Base-by-base conservation (phyloP, 2,888 invertebrate genomes). In the Schrankia costaestrigalis region DNA sequence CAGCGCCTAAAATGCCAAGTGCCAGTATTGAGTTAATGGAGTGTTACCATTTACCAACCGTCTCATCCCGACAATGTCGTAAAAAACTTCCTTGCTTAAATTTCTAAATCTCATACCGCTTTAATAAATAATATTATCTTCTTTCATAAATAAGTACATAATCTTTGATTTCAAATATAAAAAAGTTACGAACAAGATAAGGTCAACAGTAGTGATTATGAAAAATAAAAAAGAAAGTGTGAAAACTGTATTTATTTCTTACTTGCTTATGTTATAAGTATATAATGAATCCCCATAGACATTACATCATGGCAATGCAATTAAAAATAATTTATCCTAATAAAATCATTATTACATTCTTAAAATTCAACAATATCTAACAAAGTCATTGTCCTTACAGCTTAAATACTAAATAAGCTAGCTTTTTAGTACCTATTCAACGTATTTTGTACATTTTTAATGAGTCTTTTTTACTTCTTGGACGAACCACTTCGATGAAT, bases 291-390 rank as follows among this genome's bases (percentile, higher is more conserved):
- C 63, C 74, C 67, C 63, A 62, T 62, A 63, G 37, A 54, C 58
- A 51, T 58, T 56, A 60, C 54, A 76, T 46, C 35, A 75, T 75
- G 72, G 76, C 73, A 71, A 73, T 72, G 68, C 57, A 73, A 64
- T 63, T 68, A 63, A 68, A 69, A 46, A 41, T 45, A 63, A 60
- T 56, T 66, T 61, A 62, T 63, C 50, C 63, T 69, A 71, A 60
- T 69, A 64, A 65, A 66, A 67, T 62, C 43, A 57, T 45, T 56
- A 53, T 32, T 63, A 69, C 54, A 67, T 62, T 61, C 65, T 69
- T 71, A 71, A 71, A 73, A 64, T 67, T 71, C 69, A 75, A 75
- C 71, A 74, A 68, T 62, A 61, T 59, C 63, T 73, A 80, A 79
- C 77, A 75, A 69, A 75, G 71, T 48, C 46, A 45, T 47, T 68